phyloP scores from a whole-genome alignment of 1,140 invertebrate genomes.

The Pararge aegeria region DNA sequence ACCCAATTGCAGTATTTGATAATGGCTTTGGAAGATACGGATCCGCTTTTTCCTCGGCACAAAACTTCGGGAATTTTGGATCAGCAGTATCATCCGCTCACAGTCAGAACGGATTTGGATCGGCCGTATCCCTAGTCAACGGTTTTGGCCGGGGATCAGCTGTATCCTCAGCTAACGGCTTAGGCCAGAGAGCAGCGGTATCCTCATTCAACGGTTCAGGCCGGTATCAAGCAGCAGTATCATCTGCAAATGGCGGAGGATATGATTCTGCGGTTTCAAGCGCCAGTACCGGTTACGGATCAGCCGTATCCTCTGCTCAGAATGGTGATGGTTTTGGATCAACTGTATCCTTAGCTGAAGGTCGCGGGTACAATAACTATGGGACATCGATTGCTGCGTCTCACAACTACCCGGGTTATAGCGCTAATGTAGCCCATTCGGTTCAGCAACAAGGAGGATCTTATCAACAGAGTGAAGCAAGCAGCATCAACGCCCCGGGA shows the following conservation, averaged over 20 bases:
- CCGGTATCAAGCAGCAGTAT: conserved; percentile 24
- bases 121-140: conserved; percentile 36
- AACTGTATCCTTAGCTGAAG: conserved; percentile 45
- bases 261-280: conserved; percentile 43
- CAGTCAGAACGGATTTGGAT: conserved; percentile 38
- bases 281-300: conserved; percentile 41
- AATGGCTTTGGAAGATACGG: conserved; percentile 28
- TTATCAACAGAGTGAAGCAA: conserved; percentile 53
- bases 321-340: conserved; percentile 43
- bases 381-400: conserved; percentile 37
- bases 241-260: conserved; percentile 32
- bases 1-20: conserved; percentile 12
- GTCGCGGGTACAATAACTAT: conserved; percentile 25
- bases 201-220: neutral
- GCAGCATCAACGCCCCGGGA: conserved; percentile 56
- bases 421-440: conserved; percentile 50
- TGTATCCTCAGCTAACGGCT: neutral
- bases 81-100: conserved; percentile 49
- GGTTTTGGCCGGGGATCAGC: conserved; percentile 40
- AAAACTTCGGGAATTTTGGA: conserved; percentile 46
- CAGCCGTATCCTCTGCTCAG: conserved; percentile 46
- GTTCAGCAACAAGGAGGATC: conserved; percentile 42
- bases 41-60: conserved; percentile 38
- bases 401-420: conserved; percentile 44
- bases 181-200: conserved; percentile 30